Evolutionary conservation across 2,113 vertebrate genomes (phyloP).

Genomic region (Fregata magnificens): DNA sequence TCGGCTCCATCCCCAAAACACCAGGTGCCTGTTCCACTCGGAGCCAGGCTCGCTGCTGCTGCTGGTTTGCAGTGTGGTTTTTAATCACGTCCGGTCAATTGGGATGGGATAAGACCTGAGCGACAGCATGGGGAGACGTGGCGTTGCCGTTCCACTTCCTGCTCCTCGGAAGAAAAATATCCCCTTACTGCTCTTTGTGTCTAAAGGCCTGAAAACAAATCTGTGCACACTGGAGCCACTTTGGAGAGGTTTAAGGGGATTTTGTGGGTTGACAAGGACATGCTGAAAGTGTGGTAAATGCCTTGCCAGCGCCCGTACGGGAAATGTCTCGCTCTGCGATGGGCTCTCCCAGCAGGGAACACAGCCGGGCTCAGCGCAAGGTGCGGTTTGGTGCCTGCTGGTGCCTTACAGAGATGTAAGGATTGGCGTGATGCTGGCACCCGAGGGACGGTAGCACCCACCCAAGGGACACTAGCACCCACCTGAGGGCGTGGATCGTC

Average conservation of each 20-base stretch:
- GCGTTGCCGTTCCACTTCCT: background rate
- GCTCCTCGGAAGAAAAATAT: background rate
- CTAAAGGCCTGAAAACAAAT: background rate
- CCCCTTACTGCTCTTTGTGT: background rate
- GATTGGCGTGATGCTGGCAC: background rate
- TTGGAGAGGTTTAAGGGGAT: background rate
- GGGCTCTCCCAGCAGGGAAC: background rate
- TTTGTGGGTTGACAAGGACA: background rate
- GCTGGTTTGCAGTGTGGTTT: background rate
- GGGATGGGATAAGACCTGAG: background rate
- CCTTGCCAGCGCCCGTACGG: rapidly evolving
- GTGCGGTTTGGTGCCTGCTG: background rate
- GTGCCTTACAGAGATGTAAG: background rate
- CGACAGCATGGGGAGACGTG: rapidly evolving
- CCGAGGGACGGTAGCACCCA: background rate
- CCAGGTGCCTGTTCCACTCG: rapidly evolving
- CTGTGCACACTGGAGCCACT: background rate
- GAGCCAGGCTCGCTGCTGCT: background rate
- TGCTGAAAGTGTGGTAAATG: background rate
- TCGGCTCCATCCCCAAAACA: rapidly evolving
- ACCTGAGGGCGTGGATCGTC: rapidly evolving
- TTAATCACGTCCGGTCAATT: rapidly evolving
- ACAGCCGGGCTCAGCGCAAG: background rate
- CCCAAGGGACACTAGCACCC: background rate
- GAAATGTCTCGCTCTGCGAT: rapidly evolving